Conservation (phyloP, 2,113 vertebrate genomes). For the Albula glossodonta region DNA sequence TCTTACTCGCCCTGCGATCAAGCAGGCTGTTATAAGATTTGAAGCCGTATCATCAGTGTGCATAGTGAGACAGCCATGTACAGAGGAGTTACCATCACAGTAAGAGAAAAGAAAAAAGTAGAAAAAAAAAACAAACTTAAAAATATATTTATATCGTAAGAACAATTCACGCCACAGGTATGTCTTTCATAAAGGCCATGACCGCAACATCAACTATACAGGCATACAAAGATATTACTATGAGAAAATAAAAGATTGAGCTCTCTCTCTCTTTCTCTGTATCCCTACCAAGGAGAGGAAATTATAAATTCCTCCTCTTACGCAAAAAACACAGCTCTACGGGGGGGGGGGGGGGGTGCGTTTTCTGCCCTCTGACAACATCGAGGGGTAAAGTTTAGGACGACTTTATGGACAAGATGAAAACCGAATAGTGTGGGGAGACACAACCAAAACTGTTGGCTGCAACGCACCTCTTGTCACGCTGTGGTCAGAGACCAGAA, state of each 20-base stretch:
- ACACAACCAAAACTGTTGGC: background rate
- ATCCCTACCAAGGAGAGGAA: slow-evolving; percentile 54
- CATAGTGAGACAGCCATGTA: slow-evolving; percentile 91
- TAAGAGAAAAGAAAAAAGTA: slow-evolving; percentile 67
- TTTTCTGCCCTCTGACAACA: background rate
- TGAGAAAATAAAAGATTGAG: slow-evolving; percentile 43
- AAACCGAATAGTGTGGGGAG: background rate
- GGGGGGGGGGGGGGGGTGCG: slow-evolving; percentile 32
- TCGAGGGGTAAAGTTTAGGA: background rate
- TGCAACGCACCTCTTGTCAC: background rate
- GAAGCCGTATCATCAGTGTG: slow-evolving; percentile 80
- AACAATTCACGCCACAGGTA: slow-evolving; percentile 84
- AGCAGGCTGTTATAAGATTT: slow-evolving; percentile 85
- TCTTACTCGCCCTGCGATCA: slow-evolving; percentile 65
- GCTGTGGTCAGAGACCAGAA: background rate
- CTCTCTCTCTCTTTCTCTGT: slow-evolving; percentile 49
- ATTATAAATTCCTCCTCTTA: slow-evolving; percentile 45
- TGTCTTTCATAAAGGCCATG: slow-evolving; percentile 82
- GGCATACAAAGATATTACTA: slow-evolving; percentile 83
- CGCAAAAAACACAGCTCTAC: slow-evolving; percentile 50
- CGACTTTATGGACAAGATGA: background rate
- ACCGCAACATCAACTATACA: slow-evolving; percentile 86
- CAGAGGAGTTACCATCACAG: slow-evolving; percentile 74
- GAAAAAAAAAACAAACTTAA: slow-evolving; percentile 65
- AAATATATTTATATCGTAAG: slow-evolving; percentile 49